phyloP scores from a whole-genome alignment of 2,797 vertebrate genomes.

The Alectoris magna region DNA sequence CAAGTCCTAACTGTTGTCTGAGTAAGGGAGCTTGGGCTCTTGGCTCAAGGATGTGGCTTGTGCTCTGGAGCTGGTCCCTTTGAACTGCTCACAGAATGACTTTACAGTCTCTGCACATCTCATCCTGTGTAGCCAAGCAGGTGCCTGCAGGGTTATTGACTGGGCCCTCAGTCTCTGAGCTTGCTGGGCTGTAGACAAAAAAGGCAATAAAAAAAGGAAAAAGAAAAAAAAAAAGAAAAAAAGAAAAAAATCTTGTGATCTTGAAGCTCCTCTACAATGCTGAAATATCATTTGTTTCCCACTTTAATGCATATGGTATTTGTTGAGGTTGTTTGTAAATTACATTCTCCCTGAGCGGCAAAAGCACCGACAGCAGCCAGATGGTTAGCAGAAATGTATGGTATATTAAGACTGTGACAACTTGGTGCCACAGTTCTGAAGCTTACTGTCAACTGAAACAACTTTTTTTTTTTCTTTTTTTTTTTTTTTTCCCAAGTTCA shows the following conservation, averaged over 20 bases:
- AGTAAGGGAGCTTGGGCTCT: neutral
- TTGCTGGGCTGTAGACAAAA: neutral
- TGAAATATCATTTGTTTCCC: conserved; percentile 32
- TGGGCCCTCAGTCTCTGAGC: neutral
- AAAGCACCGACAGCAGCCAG: conserved; percentile 11
- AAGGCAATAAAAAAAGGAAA: too few relatives aligned
- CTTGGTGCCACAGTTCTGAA: neutral
- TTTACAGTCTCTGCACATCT: neutral
- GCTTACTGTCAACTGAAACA: neutral
- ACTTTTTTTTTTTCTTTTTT: conserved; percentile 1
- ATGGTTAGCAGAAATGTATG: conserved; percentile 1
- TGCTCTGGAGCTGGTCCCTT: neutral
- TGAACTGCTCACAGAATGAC: neutral
- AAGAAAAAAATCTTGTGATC: neutral
- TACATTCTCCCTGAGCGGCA: conserved; percentile 13
- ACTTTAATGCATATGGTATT: conserved; percentile 5
- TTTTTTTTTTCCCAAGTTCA: neutral
- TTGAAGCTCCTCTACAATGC: neutral
- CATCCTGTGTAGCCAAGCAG: neutral
- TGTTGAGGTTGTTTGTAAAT: conserved; percentile 41
- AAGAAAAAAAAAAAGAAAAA: too few relatives aligned
- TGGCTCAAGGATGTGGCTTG: neutral
- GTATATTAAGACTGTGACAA: neutral
- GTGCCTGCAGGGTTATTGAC: neutral
- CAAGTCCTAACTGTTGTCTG: neutral